Conservation (phyloP, 2,888 invertebrate species). For the Entomobrya multifasciata region DNA sequence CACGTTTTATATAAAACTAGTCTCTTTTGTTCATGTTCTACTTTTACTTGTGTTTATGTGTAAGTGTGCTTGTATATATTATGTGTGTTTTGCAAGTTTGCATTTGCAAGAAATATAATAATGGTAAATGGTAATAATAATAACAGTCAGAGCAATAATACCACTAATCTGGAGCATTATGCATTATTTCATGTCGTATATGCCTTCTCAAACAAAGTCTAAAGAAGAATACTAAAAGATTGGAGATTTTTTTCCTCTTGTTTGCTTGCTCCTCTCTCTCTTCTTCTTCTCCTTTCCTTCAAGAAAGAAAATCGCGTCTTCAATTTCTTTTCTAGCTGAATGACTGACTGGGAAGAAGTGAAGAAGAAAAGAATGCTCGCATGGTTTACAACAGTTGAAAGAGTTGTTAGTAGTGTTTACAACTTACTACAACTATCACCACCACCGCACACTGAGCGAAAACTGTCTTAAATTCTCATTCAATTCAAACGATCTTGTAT, state of each 20-base stretch:
- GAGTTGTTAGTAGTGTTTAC: slow-evolving; percentile 32
- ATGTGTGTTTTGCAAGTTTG: neutral
- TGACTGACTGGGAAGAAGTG: slow-evolving; percentile 24
- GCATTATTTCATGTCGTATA: slow-evolving; percentile 9
- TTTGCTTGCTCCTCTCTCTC: neutral
- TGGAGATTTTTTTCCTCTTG: neutral
- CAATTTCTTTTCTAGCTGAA: slow-evolving; percentile 18
- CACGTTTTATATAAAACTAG: neutral
- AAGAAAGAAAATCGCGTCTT: slow-evolving; percentile 25
- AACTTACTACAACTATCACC: neutral
- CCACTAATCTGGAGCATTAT: slow-evolving; percentile 53
- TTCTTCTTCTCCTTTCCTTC: slow-evolving; percentile 8
- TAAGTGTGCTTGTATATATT: neutral
- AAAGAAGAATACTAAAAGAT: slow-evolving; percentile 14
- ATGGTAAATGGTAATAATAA: slow-evolving; percentile 46
- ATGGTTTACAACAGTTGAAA: slow-evolving; percentile 56
- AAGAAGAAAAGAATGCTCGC: slow-evolving; percentile 56
- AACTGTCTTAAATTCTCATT: neutral
- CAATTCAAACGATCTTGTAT: neutral
- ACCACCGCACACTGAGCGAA: neutral
- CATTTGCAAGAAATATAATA: slow-evolving; percentile 23
- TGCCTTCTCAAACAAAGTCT: slow-evolving; percentile 7
- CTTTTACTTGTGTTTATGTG: neutral
- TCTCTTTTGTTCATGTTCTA: neutral
- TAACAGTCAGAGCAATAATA: slow-evolving; percentile 26